Conservation (phyloP, 2,888 invertebrate species). For the Volucella inanis region DNA sequence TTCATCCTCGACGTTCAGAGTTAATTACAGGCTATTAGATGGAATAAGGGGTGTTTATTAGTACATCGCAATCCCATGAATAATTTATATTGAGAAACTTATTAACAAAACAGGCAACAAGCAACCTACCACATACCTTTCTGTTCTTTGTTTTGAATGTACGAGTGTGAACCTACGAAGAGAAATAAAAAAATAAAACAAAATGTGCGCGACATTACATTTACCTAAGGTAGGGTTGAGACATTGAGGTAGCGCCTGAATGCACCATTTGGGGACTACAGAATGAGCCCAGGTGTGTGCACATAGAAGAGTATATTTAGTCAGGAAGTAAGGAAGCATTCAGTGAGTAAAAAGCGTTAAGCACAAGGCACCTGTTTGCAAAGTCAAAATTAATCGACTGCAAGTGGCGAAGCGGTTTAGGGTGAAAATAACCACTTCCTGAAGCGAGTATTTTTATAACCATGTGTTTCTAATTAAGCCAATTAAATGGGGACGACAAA, state of each 20-base stretch:
- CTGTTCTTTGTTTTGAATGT: constrained; percentile 5
- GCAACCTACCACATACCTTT: constrained; percentile 50
- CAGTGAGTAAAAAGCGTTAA: constrained; percentile 32
- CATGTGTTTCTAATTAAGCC: constrained; percentile 68
- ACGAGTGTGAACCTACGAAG: background rate
- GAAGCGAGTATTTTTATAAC: constrained; percentile 41
- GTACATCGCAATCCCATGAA: constrained; percentile 76
- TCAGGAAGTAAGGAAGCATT: constrained; percentile 33
- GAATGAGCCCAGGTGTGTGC: constrained; percentile 43
- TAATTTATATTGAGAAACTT: constrained; percentile 73
- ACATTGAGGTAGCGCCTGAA: background rate
- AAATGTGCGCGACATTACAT: constrained; percentile 67
- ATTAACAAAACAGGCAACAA: constrained; percentile 74
- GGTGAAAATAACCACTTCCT: constrained; percentile 19
- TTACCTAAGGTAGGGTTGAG: constrained; percentile 45
- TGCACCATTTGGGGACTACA: constrained; percentile 22
- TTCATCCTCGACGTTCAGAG: constrained; percentile 75
- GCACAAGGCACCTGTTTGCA: constrained; percentile 46
- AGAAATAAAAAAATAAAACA: constrained; percentile 23
- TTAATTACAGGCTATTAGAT: constrained; percentile 77
- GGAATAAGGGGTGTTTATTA: constrained; percentile 77
- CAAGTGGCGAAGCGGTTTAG: constrained; percentile 15
- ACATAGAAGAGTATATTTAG: constrained; percentile 15
- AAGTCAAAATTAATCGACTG: constrained; percentile 60
- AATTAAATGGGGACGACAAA: constrained; percentile 55